A percentile compares a stretch with the other conserved stretches of the same genome.
Evolutionary conservation across 2,113 vertebrate species (phyloP).

Genomic region (Melanerpes aurifrons): DNA sequence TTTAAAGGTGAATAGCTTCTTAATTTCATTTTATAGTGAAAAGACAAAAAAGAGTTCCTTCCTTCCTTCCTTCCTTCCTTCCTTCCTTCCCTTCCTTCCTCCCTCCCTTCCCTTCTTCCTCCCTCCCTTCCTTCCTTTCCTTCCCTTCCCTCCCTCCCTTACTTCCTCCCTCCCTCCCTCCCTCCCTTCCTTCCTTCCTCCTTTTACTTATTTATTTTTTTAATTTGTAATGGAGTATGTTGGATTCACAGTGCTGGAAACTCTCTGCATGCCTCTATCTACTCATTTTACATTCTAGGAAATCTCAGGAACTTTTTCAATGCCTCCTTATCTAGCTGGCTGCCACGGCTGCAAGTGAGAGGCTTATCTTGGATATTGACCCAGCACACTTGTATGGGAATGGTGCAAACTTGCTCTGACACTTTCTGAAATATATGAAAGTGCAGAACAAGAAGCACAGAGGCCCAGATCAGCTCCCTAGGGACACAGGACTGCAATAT

Average conservation of each 20-base stretch:
- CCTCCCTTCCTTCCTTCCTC: neutral
- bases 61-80: neutral
- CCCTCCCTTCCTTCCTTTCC: neutral
- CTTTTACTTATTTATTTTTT: neutral
- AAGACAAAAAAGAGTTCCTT: neutral
- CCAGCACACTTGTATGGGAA: neutral
- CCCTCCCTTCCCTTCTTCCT: neutral
- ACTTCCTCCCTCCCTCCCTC: neutral
- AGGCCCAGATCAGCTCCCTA: fast-evolving
- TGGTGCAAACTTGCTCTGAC: neutral
- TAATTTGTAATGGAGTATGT: neutral
- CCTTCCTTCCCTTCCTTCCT: too few species aligned
- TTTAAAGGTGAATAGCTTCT: neutral
- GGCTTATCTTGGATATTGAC: conserved; percentile 16
- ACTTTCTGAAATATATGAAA: neutral
- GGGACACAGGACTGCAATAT: neutral
- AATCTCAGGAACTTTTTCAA: conserved; percentile 13
- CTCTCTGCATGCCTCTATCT: neutral
- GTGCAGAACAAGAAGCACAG: neutral
- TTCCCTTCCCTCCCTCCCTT: neutral
- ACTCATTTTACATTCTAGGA: neutral
- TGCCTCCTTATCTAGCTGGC: neutral
- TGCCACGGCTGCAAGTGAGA: neutral
- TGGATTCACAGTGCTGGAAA: neutral
- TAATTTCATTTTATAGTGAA: conserved; percentile 23